phyloP scores from a whole-genome alignment of 1,140 invertebrate genomes.

The Lycorma delicatula region DNA sequence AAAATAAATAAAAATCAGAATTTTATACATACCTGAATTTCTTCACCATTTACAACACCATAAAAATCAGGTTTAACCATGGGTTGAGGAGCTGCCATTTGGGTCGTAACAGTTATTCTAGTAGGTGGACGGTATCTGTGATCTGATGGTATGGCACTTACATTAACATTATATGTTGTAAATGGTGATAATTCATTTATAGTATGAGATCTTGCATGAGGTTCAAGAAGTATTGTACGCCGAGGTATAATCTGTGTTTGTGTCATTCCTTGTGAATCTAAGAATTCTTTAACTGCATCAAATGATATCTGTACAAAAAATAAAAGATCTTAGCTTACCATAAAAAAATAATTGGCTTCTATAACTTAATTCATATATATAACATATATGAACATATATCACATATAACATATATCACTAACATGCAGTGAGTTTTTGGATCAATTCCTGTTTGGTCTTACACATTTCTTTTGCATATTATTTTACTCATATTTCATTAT shows the following conservation, averaged over 20 bases:
- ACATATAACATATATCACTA: too few relatives aligned
- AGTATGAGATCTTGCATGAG: slow-evolving; percentile 56
- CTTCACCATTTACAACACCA: slow-evolving; percentile 74
- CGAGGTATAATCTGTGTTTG: slow-evolving; percentile 75
- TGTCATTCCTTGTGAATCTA: slow-evolving; percentile 86
- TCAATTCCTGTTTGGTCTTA: too few relatives aligned
- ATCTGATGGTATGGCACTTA: slow-evolving; percentile 80
- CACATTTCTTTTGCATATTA: too few relatives aligned
- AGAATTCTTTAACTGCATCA: slow-evolving; percentile 89
- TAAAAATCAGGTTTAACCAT: slow-evolving; percentile 94
- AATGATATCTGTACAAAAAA: slow-evolving; percentile 57
- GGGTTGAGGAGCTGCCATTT: slow-evolving; percentile 92
- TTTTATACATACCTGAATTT: slow-evolving; percentile 50
- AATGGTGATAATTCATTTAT: slow-evolving; percentile 86
- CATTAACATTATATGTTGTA: slow-evolving; percentile 90
- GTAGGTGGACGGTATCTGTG: slow-evolving; percentile 78
- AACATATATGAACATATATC: too few relatives aligned
- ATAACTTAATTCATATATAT: too few relatives aligned
- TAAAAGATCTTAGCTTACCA: too few relatives aligned
- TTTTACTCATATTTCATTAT: too few relatives aligned
- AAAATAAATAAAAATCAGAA: too few relatives aligned
- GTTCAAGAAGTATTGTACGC: slow-evolving; percentile 59
- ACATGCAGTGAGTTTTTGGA: too few relatives aligned
- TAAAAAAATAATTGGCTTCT: too few relatives aligned
- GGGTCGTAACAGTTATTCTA: slow-evolving; percentile 89